phyloP scores from a whole-genome alignment of 2,113 vertebrate genomes.

The Micromys minutus region DNA sequence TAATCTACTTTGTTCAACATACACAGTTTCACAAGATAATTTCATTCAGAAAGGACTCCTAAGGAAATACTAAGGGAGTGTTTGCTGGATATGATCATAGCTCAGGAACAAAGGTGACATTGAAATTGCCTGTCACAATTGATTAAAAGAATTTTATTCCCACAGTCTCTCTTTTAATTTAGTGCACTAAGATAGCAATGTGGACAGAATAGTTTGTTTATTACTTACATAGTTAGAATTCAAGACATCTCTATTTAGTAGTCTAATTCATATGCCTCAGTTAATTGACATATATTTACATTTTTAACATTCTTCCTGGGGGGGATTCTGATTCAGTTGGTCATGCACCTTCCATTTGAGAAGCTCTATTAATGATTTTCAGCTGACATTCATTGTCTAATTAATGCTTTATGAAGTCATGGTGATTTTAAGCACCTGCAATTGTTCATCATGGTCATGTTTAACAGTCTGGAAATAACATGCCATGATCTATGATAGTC shows the following conservation, averaged over 20 bases:
- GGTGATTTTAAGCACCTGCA: conserved; percentile 73
- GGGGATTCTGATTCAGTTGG: not conserved
- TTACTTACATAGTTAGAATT: not conserved
- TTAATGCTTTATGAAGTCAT: conserved; percentile 72
- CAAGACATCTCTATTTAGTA: not conserved
- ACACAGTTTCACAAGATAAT: not conserved
- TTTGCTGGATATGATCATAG: not conserved
- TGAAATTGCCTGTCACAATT: not conserved
- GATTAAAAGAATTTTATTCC: not conserved
- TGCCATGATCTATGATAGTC: conserved; percentile 68
- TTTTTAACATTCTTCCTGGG: not conserved
- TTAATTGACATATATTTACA: not conserved
- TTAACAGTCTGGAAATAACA: conserved; percentile 76
- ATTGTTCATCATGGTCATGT: conserved; percentile 54
- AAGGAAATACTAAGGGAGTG: not conserved
- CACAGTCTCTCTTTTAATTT: not conserved
- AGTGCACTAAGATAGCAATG: not conserved
- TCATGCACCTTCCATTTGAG: not conserved
- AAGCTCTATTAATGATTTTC: conserved; percentile 56
- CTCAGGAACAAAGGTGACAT: not conserved
- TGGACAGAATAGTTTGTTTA: not conserved
- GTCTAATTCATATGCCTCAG: not conserved
- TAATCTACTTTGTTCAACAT: not conserved
- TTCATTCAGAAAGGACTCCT: not conserved
- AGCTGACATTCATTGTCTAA: conserved; percentile 70